Conservation (phyloP, 2,888 invertebrate species). For the Rotaria macrura region DNA sequence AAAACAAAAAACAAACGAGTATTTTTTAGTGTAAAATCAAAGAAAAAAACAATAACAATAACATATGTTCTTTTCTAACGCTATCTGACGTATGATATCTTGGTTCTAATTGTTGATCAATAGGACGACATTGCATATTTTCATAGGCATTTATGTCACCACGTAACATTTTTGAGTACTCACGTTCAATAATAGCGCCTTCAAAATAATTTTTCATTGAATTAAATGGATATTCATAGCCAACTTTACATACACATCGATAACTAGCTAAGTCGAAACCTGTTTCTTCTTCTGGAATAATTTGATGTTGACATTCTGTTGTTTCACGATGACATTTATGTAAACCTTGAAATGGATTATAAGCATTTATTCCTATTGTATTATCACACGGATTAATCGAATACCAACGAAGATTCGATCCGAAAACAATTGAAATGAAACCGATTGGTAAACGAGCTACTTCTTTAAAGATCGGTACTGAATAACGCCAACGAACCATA, state of each 20-base stretch:
- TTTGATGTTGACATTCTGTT: conserved; percentile 29
- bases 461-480: conserved; percentile 28
- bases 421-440: conserved; percentile 31
- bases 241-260: conserved; percentile 28
- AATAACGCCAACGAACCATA: conserved; percentile 26
- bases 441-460: conserved; percentile 23
- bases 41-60: background rate
- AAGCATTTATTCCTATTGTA: background rate
- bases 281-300: conserved; percentile 29
- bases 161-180: conserved; percentile 68
- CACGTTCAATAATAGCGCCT: conserved; percentile 86
- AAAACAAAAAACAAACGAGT: no score
- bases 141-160: conserved; percentile 56
- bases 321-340: conserved; percentile 33
- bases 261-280: conserved; percentile 32
- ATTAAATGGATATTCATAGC: conserved; percentile 32
- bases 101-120: conserved; percentile 52
- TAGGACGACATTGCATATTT: conserved; percentile 77
- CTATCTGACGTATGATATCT: background rate
- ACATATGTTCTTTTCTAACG: background rate
- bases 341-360: conserved; percentile 29
- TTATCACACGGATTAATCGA: conserved; percentile 31
- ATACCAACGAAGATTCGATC: conserved; percentile 32
- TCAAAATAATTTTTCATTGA: conserved; percentile 53
- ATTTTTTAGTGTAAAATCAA: background rate